phyloP scores from a whole-genome alignment of 2,797 vertebrate genomes.

The Malurus splendens region DNA sequence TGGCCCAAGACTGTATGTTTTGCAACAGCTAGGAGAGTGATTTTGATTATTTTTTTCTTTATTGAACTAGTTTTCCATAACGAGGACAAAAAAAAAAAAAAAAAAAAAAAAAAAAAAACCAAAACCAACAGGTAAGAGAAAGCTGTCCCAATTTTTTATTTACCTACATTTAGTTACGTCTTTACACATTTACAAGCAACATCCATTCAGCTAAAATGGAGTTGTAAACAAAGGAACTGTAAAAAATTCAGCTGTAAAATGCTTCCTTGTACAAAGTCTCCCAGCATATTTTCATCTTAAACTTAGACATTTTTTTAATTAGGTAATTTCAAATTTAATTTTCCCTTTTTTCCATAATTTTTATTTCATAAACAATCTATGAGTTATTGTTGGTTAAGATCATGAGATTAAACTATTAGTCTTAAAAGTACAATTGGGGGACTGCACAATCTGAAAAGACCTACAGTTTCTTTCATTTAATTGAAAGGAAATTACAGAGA shows the following conservation, averaged over 20 bases:
- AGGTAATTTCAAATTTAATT: not conserved
- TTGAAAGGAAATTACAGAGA: not conserved
- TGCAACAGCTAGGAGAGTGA: not conserved
- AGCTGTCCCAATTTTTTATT: not conserved
- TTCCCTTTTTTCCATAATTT: not conserved
- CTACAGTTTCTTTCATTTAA: not conserved
- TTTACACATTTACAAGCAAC: not conserved
- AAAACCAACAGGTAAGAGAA: not conserved
- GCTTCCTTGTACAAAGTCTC: not conserved
- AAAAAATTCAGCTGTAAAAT: not conserved
- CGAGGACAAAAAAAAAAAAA: not conserved
- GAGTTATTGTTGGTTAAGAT: not conserved
- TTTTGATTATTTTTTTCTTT: not conserved
- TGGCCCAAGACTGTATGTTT: not conserved
- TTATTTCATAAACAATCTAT: not conserved
- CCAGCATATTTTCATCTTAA: not conserved
- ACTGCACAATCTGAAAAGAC: not conserved
- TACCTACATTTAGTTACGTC: not conserved
- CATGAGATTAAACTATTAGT: not conserved
- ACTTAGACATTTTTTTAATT: not conserved
- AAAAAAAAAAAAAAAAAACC: not conserved
- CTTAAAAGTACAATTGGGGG: not conserved
- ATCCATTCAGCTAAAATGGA: not conserved
- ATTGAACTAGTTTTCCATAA: not conserved
- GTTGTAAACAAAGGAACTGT: not conserved